Base-by-base conservation (phyloP, 2,113 vertebrate genomes). In the Phalacrocorax aristotelis region DNA sequence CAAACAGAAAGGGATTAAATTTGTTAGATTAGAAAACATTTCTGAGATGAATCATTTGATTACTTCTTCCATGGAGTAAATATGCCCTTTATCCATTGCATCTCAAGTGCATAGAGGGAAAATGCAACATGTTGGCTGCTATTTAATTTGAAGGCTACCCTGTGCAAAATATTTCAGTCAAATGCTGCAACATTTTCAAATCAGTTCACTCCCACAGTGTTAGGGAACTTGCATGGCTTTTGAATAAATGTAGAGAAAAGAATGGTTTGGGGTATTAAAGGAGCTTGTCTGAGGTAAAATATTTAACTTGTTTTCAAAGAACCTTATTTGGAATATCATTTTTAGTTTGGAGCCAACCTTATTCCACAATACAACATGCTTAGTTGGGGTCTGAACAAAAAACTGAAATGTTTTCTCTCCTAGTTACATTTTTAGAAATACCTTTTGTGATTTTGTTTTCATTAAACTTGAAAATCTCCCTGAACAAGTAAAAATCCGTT, bases 41-140 rank as follows among this genome's bases (percentile, higher is more conserved):
- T 14, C n/a, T 7, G 62, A 36, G 62, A 17, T 64, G 80, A 91
- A 27, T 72, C 68, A 38, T 38, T 14, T 7, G 62, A 68, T 60
- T 48, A 66, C 42, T 51, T 38, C 79, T 38, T 68, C 69, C 44
- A 0, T 2, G 62, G 51, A 70, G 79, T 64, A 42, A 72, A 72
- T 8, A 5, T 0, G 13, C 36, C 5, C 65, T 44, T 55, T 12
- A 42, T 42, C 38, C 58, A 6, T 13, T 3, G 1, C 64, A 4
- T 29, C 57, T 57, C 6, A 0, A 0, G 0, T 6, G 49, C 3
- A 1, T 3, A 11, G n/a, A 10, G 51, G 65, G 51, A 15, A 36
- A 49, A 40, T 6, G 0, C 38, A n/a, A 62, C 29, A 2, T 13
- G 4, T 7, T 74, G 75, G 65, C 82, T 57, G 66, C n/a, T 75